A percentile compares a stretch with the other conserved stretches of the same genome.
phyloP scores from a whole-genome alignment of 2,113 vertebrate species.

The Lates calcarifer region DNA sequence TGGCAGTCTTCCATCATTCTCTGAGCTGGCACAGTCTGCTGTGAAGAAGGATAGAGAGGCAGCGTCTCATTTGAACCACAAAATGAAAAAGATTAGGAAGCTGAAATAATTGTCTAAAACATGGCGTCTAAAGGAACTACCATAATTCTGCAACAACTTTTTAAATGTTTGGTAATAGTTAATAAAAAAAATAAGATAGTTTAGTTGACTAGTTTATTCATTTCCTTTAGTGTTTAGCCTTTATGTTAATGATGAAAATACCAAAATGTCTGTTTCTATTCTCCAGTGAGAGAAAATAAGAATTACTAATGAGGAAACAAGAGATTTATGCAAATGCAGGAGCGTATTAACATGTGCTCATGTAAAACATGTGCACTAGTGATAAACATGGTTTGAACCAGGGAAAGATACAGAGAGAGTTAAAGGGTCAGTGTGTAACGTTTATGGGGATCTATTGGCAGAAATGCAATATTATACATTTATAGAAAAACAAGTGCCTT shows the following conservation, averaged over 20 bases:
- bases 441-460: too few relatives aligned
- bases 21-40: conserved; percentile 52
- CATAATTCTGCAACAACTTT: not conserved
- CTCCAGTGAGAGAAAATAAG: not conserved
- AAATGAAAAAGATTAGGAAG: conserved; percentile 50
- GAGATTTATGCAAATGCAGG: not conserved
- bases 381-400: not conserved
- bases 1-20: conserved; percentile 67
- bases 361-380: not conserved
- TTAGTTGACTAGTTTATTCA: not conserved
- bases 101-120: conserved; percentile 35
- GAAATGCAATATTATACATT: too few relatives aligned
- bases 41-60: conserved; percentile 42
- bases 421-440: too few relatives aligned
- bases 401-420: too few relatives aligned
- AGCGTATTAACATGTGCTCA: not conserved
- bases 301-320: not conserved
- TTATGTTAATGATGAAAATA: not conserved
- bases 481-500: too few relatives aligned
- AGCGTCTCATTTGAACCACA: conserved; percentile 23
- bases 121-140: not conserved
- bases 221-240: not conserved
- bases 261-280: conserved; percentile 13
- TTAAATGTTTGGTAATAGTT: not conserved
- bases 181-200: not conserved